Conservation (phyloP, 1,140 invertebrate species). For the Sycobia sp. region DNA sequence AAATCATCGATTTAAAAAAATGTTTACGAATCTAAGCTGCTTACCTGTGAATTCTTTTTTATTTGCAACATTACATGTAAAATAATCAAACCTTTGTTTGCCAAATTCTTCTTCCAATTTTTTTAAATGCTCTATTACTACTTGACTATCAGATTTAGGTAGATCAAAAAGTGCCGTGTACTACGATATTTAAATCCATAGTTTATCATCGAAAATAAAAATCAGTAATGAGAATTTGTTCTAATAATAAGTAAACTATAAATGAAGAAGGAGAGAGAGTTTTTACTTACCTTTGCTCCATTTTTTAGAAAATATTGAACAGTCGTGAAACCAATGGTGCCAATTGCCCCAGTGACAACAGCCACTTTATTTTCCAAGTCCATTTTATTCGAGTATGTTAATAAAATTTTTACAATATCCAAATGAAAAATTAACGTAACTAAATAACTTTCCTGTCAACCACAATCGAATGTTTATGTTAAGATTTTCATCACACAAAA, state of each 20-base stretch:
- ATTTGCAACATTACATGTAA: constrained; percentile 1
- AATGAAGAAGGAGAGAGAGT: too few relatives aligned
- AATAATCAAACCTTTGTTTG: background rate
- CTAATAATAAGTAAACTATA: too few relatives aligned
- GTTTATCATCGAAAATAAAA: too few relatives aligned
- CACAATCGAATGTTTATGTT: too few relatives aligned
- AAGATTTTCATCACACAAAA: too few relatives aligned
- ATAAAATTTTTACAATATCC: too few relatives aligned
- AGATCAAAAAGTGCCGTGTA: constrained; percentile 6
- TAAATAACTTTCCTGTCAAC: too few relatives aligned
- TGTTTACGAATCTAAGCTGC: background rate
- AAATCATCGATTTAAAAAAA: background rate
- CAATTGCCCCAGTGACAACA: constrained; percentile 10
- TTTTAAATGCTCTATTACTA: background rate
- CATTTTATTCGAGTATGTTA: constrained; percentile 12
- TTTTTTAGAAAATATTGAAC: constrained; percentile 18
- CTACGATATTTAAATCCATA: too few relatives aligned
- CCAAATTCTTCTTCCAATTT: constrained; percentile 2
- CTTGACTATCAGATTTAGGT: background rate
- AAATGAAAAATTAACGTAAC: too few relatives aligned
- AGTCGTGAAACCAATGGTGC: constrained; percentile 10
- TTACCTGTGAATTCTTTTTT: constrained; percentile 1
- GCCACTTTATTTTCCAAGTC: constrained; percentile 14
- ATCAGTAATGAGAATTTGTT: too few relatives aligned
- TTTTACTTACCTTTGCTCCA: background rate